Evolutionary conservation across 1,140 invertebrate species (phyloP).

Genomic region (Acyrthosiphon pisum): DNA sequence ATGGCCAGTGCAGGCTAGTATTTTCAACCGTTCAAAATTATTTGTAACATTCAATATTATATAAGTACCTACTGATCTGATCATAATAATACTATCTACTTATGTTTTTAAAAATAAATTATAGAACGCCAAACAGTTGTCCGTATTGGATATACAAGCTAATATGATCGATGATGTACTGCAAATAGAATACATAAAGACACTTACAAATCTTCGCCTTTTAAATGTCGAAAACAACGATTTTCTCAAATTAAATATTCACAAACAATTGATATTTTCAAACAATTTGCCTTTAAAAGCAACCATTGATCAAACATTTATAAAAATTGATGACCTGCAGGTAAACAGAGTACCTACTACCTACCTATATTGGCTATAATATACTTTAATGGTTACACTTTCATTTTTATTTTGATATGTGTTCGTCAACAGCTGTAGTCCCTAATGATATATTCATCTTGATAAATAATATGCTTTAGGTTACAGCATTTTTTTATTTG

Average conservation of each 20-base stretch:
- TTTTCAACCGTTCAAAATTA: no score
- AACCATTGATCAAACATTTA: background rate
- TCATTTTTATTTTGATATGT: background rate
- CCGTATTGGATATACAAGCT: background rate
- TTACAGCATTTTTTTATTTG: background rate
- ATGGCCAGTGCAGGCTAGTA: no score
- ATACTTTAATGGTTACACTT: background rate
- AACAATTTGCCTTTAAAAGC: background rate
- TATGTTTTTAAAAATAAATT: background rate
- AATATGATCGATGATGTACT: constrained; percentile 32
- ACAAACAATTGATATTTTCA: constrained; percentile 26
- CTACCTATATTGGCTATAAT: background rate
- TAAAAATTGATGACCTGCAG: background rate
- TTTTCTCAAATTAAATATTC: background rate
- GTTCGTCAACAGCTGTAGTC: background rate
- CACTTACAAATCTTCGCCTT: background rate
- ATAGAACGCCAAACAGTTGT: constrained; percentile 25
- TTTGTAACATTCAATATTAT: no score
- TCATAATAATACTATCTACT: no score
- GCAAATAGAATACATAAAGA: background rate
- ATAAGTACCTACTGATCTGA: no score
- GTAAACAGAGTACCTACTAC: background rate
- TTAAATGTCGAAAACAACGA: constrained; percentile 18
- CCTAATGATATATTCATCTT: background rate
- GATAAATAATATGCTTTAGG: background rate